Evolutionary conservation across 2,888 invertebrate genomes (phyloP), one percentile per base, ranked within the genome.

Genomic region (Pantelozetes paolii): DNA sequence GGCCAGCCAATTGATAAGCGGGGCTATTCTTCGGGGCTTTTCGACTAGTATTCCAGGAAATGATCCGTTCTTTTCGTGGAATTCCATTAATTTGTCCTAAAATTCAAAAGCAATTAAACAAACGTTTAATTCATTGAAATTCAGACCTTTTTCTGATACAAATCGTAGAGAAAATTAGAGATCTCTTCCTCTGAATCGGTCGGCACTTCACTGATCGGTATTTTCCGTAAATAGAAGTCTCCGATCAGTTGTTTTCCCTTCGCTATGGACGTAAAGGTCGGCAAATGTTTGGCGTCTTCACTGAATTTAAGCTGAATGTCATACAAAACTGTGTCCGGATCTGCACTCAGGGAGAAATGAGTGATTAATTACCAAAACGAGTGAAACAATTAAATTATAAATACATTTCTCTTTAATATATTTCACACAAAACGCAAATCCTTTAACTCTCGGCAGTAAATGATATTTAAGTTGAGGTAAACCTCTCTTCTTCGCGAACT

Each of bases 371-470:
- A 28, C 5, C 13, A 2, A 20, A 20, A 6, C 23, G 13, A 26
- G 11, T 69, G n/a, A 8, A 5, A 8, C 36, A 36, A 36, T 36
- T 9, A n/a, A n/a, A n/a, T n/a, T n/a, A n/a, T n/a, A 77, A 77
- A 77, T 78, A 82, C 83, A 78, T 79, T 82, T 82, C 26, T 81
- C 90, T 80, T 89, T 88, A 82, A 96, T 87, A 78, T 89, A 87
- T 73, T 89, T 89, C 79, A 94, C 84, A 81, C 93, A 93, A 72
- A 92, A 89, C 0, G 89, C 89, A 81, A 97, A 97, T 1, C 97
- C 97, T 83, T 90, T 90, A n/a, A 95, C 92, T 76, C 96, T 87
- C n/a, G 97, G 96, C 32, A 92, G 89, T 70, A 97, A 85, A 81
- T 95, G 94, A 81, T 96, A 89, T 80, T 94, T 92, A 36, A 96